These are phyloP conservation scores for Lampris megalopsis DNA, from an alignment of 2,113 vertebrate genomes.

Conservation along the genomic window DNA sequence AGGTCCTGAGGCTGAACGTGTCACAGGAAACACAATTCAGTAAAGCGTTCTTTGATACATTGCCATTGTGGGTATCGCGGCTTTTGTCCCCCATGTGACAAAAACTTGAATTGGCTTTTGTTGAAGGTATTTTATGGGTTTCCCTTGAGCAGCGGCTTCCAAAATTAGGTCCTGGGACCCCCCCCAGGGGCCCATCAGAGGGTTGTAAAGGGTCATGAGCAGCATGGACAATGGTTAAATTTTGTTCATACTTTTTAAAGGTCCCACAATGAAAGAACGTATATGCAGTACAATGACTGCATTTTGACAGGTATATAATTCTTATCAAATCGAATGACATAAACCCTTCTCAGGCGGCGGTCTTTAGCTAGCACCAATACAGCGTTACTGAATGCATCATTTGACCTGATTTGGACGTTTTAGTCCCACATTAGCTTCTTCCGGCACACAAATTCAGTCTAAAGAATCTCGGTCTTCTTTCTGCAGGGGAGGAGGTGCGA, in stretches of 20 bases:
- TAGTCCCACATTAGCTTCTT: too few relatives aligned
- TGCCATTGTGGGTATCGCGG: slow-evolving; percentile 18
- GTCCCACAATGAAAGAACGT: too few relatives aligned
- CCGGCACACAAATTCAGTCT: too few relatives aligned
- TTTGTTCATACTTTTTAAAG: too few relatives aligned
- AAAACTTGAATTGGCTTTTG: slow-evolving; percentile 17
- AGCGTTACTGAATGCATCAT: too few relatives aligned
- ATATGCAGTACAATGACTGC: too few relatives aligned
- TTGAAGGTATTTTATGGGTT: slow-evolving; percentile 2
- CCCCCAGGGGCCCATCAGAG: not conserved
- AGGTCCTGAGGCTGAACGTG: not conserved
- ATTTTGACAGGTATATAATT: too few relatives aligned
- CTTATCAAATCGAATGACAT: too few relatives aligned
- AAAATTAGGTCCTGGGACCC: slow-evolving; percentile 18
- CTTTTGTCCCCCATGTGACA: slow-evolving; percentile 29
- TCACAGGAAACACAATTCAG: slow-evolving; percentile 29
- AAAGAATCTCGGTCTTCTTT: not conserved
- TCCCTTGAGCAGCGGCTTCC: slow-evolving; percentile 37
- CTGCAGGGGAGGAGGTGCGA: slow-evolving; percentile 82
- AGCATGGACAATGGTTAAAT: too few relatives aligned
- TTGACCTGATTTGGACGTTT: too few relatives aligned
- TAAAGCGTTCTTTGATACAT: slow-evolving; percentile 38
- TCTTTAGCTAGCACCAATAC: too few relatives aligned
- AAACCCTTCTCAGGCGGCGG: too few relatives aligned
- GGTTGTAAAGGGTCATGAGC: not conserved